Evolutionary conservation across 2,797 vertebrate genomes (phyloP).

Genomic region (Eulemur rubriventer): DNA sequence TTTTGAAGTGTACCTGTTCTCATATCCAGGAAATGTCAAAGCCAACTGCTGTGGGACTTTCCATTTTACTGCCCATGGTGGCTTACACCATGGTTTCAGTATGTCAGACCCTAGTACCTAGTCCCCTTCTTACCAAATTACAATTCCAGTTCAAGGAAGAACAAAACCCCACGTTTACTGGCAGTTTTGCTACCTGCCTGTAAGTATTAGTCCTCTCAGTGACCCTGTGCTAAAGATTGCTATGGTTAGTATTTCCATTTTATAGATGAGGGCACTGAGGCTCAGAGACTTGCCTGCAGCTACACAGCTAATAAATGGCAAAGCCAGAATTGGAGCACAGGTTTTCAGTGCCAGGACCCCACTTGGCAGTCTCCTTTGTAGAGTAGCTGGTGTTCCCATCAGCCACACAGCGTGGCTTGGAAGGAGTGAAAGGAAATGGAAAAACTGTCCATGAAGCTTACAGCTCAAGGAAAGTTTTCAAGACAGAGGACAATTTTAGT

Average conservation of each 20-base stretch:
- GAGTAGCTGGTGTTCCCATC: neutral
- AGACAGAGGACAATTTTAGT: neutral
- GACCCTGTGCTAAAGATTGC: neutral
- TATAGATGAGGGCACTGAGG: neutral
- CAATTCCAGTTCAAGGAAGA: neutral
- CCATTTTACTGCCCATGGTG: neutral
- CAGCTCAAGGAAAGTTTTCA: conserved; percentile 14
- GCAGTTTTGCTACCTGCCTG: neutral
- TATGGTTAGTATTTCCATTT: neutral
- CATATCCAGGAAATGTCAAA: neutral
- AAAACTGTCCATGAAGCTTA: neutral
- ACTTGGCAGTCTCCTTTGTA: neutral
- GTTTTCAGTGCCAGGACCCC: neutral
- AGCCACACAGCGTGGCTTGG: neutral
- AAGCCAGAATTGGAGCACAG: neutral
- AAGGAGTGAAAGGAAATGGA: neutral
- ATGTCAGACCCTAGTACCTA: neutral
- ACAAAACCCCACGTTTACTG: neutral
- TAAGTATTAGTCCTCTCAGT: neutral
- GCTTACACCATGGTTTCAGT: neutral
- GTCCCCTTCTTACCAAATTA: neutral
- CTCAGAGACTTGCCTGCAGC: neutral
- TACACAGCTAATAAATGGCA: neutral
- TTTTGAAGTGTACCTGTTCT: neutral
- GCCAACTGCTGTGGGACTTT: neutral